Evolutionary conservation across 1,140 invertebrate species (phyloP), one percentile per base, ranked within the genome.

Genomic region (Orchesella cincta): DNA sequence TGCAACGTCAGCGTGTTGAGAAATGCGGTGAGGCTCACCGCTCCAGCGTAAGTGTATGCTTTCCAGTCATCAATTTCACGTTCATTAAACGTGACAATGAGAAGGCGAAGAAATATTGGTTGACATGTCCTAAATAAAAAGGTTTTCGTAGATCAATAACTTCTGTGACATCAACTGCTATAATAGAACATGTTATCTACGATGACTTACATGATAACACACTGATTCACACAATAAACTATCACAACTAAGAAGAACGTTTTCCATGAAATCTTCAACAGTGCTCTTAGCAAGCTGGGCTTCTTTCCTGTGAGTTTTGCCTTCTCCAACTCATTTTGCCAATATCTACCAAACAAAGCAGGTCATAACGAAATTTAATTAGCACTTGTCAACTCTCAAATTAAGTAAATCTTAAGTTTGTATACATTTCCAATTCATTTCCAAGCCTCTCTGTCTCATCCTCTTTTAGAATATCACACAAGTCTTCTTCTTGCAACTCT

Each of bases 251-350:
- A 33, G 1, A 87, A 23, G 67, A 86, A 88, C 1, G 84, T 83
- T 78, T 84, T 83, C 70, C 85, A 81, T 79, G 89, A 89, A 16
- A 86, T 84, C 39, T 83, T 86, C 0, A 85, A 28, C 3, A 89
- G 1, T 2, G 62, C 62, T n/a, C 62, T 2, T 1, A 79, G 80
- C 3, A 89, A 85, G 1, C 85, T 87, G 0, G 88, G 87, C 1
- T 83, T 78, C 52, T 74, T 80, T 0, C 84, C 62, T 2, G 26
- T 67, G 28, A 29, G 82, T 29, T 85, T 85, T 0, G 85, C 81
- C 29, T 83, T 85, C n/a, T 84, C 84, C 54, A 89, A 77, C 80
- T 88, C 88, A 52, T 79, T 46, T 0, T 87, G 78, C 88, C 88
- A 86, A 14, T 85, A 83, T 52, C 85, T 86, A 77, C n/a, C n/a